Percentiles rank a stretch among this genome's conserved stretches.
phyloP scores from a whole-genome alignment of 2,113 vertebrate genomes.

The Myrmophylax atrothorax region DNA sequence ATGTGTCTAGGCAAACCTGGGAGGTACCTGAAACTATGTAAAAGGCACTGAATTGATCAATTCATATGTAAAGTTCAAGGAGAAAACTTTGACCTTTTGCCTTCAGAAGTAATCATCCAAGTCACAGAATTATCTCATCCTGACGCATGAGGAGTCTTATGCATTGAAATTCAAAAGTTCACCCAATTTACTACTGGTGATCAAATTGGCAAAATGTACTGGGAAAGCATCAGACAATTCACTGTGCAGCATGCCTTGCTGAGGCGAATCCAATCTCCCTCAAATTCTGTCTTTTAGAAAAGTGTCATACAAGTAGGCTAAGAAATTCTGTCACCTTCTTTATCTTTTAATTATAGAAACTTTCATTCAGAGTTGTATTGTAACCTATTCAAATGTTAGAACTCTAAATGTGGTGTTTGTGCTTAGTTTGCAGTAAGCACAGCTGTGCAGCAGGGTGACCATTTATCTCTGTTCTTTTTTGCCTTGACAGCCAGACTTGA shows the following conservation, averaged over 20 bases:
- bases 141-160: slow-evolving; percentile 3
- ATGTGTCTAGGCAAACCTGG: slow-evolving; percentile 7
- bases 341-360: background rate
- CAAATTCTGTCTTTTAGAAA: background rate
- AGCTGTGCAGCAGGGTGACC: background rate
- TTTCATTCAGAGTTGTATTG: background rate
- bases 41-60: slow-evolving; percentile 40
- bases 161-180: slow-evolving; percentile 50
- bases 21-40: slow-evolving; percentile 36
- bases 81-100: slow-evolving; percentile 35
- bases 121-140: slow-evolving; percentile 25
- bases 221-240: background rate
- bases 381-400: slow-evolving; percentile 20
- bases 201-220: background rate
- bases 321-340: background rate
- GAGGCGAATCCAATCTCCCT: background rate
- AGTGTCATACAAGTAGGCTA: background rate
- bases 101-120: slow-evolving; percentile 46
- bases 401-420: background rate
- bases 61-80: slow-evolving; percentile 63
- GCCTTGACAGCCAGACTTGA: slow-evolving; percentile 10
- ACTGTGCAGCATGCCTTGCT: background rate
- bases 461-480: slow-evolving; percentile 36
- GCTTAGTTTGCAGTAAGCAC: slow-evolving; percentile 10
- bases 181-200: slow-evolving; percentile 21